phyloP scores from a whole-genome alignment of 2,113 vertebrate genomes.

The Rhinolophus sinicus region DNA sequence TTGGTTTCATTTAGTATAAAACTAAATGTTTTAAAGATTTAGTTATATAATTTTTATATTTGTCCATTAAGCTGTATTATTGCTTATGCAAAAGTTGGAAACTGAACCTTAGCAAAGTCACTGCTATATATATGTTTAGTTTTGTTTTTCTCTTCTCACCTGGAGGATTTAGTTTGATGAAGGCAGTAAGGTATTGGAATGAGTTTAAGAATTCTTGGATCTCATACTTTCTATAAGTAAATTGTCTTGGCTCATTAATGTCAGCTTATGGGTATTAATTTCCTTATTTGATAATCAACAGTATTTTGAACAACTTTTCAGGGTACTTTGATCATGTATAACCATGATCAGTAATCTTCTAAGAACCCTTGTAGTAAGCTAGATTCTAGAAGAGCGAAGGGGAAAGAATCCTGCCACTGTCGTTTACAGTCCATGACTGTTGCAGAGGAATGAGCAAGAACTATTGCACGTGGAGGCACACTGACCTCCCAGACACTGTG shows the following conservation, averaged over 20 bases:
- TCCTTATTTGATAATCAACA: background rate
- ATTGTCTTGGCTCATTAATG: background rate
- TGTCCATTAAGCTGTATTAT: background rate
- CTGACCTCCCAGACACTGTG: background rate
- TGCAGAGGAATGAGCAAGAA: background rate
- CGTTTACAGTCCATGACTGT: background rate
- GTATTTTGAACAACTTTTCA: background rate
- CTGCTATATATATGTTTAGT: background rate
- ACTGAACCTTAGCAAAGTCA: background rate
- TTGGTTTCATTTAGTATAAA: background rate
- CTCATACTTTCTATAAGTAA: background rate
- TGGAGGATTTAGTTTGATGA: background rate
- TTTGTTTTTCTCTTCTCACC: no score
- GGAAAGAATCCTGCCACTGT: background rate
- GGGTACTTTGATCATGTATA: background rate
- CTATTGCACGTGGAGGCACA: rapidly evolving
- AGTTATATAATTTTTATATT: background rate
- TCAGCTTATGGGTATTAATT: background rate
- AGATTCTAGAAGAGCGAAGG: background rate
- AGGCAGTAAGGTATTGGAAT: background rate
- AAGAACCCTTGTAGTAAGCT: background rate
- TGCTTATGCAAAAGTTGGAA: background rate
- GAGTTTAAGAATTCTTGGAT: background rate
- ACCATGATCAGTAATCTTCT: background rate
- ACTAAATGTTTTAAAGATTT: background rate